phyloP scores from a whole-genome alignment of 2,888 invertebrate genomes.

The Trachelus tabidus region DNA sequence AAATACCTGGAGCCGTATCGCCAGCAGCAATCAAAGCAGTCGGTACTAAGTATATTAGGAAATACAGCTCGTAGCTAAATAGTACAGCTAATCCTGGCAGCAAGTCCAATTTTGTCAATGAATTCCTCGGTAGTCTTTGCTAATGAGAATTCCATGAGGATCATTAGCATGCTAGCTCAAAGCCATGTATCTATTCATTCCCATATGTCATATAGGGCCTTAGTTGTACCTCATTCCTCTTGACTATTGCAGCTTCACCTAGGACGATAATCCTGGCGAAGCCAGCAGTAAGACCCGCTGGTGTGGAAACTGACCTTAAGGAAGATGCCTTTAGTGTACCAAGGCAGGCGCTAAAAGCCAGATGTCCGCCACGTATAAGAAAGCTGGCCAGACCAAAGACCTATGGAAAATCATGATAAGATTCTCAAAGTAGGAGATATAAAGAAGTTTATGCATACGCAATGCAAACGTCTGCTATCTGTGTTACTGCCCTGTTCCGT shows the following conservation, averaged over 20 bases:
- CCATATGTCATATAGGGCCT: not conserved
- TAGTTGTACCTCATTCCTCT: not conserved
- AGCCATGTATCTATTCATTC: not conserved
- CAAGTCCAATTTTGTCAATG: not conserved
- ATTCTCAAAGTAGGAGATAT: not conserved
- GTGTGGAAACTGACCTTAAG: conserved; percentile 47
- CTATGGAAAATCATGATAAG: conserved; percentile 10
- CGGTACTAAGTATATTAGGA: conserved; percentile 21
- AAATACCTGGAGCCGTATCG: conserved; percentile 38
- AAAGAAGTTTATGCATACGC: not conserved
- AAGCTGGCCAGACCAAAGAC: conserved; percentile 49
- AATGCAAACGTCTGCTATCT: not conserved
- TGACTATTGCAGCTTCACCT: conserved; percentile 34
- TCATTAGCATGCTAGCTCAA: not conserved
- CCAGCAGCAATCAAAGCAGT: conserved; percentile 34
- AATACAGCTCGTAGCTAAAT: not conserved
- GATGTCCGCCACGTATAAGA: conserved; percentile 44
- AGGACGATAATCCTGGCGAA: conserved; percentile 40
- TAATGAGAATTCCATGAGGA: not conserved
- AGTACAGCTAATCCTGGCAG: not conserved
- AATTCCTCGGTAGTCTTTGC: not conserved
- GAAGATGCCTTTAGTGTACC: conserved; percentile 55
- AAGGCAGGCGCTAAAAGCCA: conserved; percentile 49
- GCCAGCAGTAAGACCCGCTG: conserved; percentile 41
- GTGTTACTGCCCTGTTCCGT: not conserved